Base-by-base conservation (phyloP, 2,113 vertebrate genomes). In the Aix galericulata region DNA sequence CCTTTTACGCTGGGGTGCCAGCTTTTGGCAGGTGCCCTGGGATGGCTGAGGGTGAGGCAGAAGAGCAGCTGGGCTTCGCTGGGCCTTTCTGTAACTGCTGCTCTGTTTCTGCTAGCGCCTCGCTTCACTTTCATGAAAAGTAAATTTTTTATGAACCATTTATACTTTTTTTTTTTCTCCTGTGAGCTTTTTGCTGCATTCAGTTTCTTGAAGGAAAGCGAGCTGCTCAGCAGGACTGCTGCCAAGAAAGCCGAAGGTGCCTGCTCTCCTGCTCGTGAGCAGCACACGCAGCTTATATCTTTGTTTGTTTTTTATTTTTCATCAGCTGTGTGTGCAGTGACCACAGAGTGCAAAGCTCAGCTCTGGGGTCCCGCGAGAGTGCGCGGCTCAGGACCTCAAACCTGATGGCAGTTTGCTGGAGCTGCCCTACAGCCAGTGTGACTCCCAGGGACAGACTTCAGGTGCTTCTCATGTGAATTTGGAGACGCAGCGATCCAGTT, bases 121-220 rank as follows among this genome's bases (percentile, higher is more conserved):
- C 71, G 1, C 53, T 80, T 52, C 1, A 1, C 90, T 80, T 71
- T 88, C 88, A 73, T 7, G 59, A 17, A 26, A 77, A 31, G 86
- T 95, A 22, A 88, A 96, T 96, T 73, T 96, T 96, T 95, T 9
- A 95, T 88, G 92, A 95, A 42, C 29, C 91, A 5, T 94, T 96
- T 94, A 83, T 66, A 10, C 59, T 52, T 76, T 50, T 48, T 12
- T 12, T 59, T 42, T 17, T 11, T 21, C 53, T 79, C 90, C 93
- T 88, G 3, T 18, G 95, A 80, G 88, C 50, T 58, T 62, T 34
- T 48, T 26, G 66, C 74, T 75, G 90, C 69, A 1, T 40, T 71
- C 44, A 8, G 44, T 31, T 50, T 71, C 78, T 77, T 86, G 83
- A 67, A 59, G 77, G 63, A 78, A 12, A 86, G 86, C 0, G 4